Conservation (phyloP, 2,797 vertebrate species). For the Sebastolobus altivelis region DNA sequence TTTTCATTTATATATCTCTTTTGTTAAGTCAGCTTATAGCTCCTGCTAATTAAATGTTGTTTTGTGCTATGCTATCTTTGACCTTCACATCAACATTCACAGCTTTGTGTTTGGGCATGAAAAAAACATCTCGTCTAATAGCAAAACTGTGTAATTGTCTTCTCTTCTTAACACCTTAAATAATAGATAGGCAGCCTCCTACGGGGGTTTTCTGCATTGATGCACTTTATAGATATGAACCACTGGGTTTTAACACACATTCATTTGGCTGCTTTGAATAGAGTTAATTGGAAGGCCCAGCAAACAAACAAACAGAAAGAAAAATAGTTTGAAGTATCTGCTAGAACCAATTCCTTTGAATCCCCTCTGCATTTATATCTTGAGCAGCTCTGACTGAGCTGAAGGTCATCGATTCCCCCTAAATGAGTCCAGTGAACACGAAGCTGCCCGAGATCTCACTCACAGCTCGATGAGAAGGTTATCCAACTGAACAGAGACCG, state of each 20-base stretch:
- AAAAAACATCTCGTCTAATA: slow-evolving; percentile 9
- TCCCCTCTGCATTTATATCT: not conserved
- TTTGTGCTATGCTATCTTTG: not conserved
- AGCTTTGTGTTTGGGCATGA: slow-evolving; percentile 23
- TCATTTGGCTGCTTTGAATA: slow-evolving; percentile 15
- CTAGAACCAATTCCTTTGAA: slow-evolving; percentile 1
- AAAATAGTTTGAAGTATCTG: slow-evolving; percentile 10
- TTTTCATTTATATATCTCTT: not conserved
- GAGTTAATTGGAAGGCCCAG: slow-evolving; percentile 23
- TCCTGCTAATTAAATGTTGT: not conserved
- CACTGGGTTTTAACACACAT: not conserved
- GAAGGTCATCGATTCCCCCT: slow-evolving; percentile 25
- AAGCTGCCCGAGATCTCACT: slow-evolving; percentile 1
- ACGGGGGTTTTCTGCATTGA: not conserved
- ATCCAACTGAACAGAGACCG: slow-evolving; percentile 6
- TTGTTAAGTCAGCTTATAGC: not conserved
- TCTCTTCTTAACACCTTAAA: slow-evolving; percentile 4
- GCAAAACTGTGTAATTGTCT: slow-evolving; percentile 16
- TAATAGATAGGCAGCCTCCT: not conserved
- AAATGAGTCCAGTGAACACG: slow-evolving; percentile 13
- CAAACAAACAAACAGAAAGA: not conserved
- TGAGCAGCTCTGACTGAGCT: slow-evolving; percentile 19
- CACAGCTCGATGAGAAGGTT: slow-evolving; percentile 31
- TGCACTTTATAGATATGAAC: not conserved
- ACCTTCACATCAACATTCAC: not conserved